Conservation (phyloP, 2,888 invertebrate species). For the Apamea epomidion region DNA sequence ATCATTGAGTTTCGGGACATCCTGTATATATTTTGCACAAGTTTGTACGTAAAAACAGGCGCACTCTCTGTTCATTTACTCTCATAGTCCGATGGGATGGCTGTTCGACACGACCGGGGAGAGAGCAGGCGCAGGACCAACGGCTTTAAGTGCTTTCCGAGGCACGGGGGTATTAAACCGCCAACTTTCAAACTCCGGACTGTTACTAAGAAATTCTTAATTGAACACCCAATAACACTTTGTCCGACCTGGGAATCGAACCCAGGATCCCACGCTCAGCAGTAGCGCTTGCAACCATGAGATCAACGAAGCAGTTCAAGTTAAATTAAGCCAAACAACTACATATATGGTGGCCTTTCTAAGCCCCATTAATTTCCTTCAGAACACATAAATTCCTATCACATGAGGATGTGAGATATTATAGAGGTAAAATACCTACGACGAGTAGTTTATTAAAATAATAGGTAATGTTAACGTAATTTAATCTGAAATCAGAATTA, state of each 20-base stretch:
- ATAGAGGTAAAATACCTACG: neutral
- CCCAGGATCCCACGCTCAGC: too few species aligned
- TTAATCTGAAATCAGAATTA: neutral
- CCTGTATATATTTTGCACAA: neutral
- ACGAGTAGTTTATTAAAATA: neutral
- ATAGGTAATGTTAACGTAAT: neutral
- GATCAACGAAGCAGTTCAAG: too few species aligned
- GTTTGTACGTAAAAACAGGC: neutral
- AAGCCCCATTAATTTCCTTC: slow-evolving; percentile 30
- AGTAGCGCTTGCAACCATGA: too few species aligned
- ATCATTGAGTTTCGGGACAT: too few species aligned
- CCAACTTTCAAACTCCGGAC: too few species aligned
- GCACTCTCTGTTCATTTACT: neutral
- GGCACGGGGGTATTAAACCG: too few species aligned
- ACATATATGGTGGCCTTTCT: slow-evolving; percentile 2
- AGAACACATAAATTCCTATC: neutral
- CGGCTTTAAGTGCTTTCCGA: too few species aligned
- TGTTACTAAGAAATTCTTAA: too few species aligned
- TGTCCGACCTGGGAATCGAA: too few species aligned
- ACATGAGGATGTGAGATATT: neutral
- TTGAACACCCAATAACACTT: too few species aligned
- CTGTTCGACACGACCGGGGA: neutral
- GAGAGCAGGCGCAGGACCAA: neutral
- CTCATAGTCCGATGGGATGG: neutral
- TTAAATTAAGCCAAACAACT: neutral